These are phyloP conservation scores for Laodelphax striatellus DNA, from an alignment of 1,140 invertebrate species.

Conservation along the genomic window DNA sequence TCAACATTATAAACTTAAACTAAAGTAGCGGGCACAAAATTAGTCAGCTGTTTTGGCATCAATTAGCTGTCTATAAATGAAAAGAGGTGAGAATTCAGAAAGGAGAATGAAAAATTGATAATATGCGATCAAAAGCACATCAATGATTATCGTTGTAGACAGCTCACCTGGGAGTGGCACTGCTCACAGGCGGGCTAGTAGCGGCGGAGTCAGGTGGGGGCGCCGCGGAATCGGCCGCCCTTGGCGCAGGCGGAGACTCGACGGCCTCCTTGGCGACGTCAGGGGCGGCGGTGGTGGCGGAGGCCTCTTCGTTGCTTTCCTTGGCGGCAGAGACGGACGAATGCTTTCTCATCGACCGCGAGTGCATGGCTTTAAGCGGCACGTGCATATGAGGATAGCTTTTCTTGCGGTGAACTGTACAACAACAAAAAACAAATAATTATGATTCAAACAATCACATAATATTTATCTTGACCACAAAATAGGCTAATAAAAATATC, in stretches of 20 bases:
- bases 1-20: no score
- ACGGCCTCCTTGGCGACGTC: not conserved
- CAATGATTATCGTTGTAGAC: not conserved
- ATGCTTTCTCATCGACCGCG: constrained; percentile 29
- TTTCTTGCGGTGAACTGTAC: constrained; percentile 49
- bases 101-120: no score
- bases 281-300: no score
- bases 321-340: constrained; percentile 19
- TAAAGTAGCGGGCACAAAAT: no score
- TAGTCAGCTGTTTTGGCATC: no score
- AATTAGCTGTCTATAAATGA: no score
- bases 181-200: not conserved
- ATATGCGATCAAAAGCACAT: no score
- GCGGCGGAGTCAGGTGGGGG: not conserved
- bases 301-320: constrained; percentile 5
- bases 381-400: constrained; percentile 53
- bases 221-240: not conserved
- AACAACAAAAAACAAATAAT: constrained; percentile 16
- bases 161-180: not conserved
- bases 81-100: no score
- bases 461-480: no score
- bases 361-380: constrained; percentile 40
- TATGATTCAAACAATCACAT: no score
- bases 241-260: not conserved
- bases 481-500: no score